Base-by-base conservation (phyloP, 1,140 invertebrate species). In the Drosophila willistoni region DNA sequence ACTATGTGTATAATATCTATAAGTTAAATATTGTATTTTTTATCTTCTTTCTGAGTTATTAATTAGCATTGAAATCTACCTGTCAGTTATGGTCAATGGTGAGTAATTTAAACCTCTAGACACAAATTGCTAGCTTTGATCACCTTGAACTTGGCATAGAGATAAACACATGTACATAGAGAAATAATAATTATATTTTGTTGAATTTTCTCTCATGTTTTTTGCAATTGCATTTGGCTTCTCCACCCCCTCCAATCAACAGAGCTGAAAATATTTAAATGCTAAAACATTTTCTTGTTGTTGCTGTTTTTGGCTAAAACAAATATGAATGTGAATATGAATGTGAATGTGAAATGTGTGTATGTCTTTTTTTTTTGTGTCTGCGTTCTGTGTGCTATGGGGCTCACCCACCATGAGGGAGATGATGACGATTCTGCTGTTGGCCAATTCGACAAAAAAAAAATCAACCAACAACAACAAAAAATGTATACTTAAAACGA, bases 201-300 rank as follows among this genome's bases (percentile, higher is more conserved):
- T 75, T 75, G 57, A 75, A 56, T 75, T 75, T 68, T 62, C 57
- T 29, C 29, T 29, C 64, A 73, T 55, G 34, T 78, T 79, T 79
- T 71, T 69, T 80, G 67, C 81, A 77, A 69, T 77, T 84, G 71
- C 75, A 83, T 51, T 51, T 72, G 55, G 17, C 44, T 51, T 22
- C 6, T 12, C 44, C 67, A 68, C 71, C 73, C 56, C 34, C 60
- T 42, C 17, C 2, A 75, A 62, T 68, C 71, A 77, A 13, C 82
- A 74, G 75, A 78, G 81, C 82, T 67, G 71, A 72, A 83, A 86
- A 73, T 70, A 66, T 82, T 74, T 69, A 78, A 74, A 80, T 75
- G 44, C 60, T 68, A 69, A 68, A 61, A 66, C 19, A 67, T 64
- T 54, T 64, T 22, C 41, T 41, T 65, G 70, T 63, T 70, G 47